Conservation (phyloP, 2,888 invertebrate genomes). For the Bimastos eiseni region DNA sequence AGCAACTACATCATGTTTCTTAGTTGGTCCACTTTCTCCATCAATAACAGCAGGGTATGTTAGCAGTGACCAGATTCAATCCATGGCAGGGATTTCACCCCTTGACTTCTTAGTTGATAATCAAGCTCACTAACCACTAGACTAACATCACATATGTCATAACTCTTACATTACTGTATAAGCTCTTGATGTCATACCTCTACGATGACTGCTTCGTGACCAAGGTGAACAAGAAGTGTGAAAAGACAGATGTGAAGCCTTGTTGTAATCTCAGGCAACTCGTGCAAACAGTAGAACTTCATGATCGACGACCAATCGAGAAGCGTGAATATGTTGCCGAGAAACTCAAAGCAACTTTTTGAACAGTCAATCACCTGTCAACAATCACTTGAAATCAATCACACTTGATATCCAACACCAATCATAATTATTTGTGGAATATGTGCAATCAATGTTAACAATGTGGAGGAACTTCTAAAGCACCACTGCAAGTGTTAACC, state of each 20-base stretch:
- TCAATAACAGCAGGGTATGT: too few relatives aligned
- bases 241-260: slow-evolving; percentile 71
- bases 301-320: slow-evolving; percentile 69
- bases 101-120: too few relatives aligned
- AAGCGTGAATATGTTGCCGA: slow-evolving; percentile 73
- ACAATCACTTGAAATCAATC: background rate
- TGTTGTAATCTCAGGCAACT: slow-evolving; percentile 62
- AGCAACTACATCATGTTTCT: too few relatives aligned
- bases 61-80: too few relatives aligned
- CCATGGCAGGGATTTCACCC: too few relatives aligned
- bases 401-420: background rate
- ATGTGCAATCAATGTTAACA: too few relatives aligned
- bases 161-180: background rate
- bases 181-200: slow-evolving; percentile 62
- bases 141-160: too few relatives aligned
- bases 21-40: too few relatives aligned
- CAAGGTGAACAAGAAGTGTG: slow-evolving; percentile 73
- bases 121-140: too few relatives aligned
- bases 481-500: too few relatives aligned
- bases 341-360: slow-evolving; percentile 62
- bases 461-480: too few relatives aligned
- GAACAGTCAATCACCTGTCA: slow-evolving; percentile 28
- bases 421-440: too few relatives aligned
- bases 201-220: slow-evolving; percentile 74
- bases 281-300: slow-evolving; percentile 60